Percentiles rank a stretch among this genome's conserved stretches.
Evolutionary conservation across 1,140 invertebrate genomes (phyloP).

Genomic region (Microplitis mediator): DNA sequence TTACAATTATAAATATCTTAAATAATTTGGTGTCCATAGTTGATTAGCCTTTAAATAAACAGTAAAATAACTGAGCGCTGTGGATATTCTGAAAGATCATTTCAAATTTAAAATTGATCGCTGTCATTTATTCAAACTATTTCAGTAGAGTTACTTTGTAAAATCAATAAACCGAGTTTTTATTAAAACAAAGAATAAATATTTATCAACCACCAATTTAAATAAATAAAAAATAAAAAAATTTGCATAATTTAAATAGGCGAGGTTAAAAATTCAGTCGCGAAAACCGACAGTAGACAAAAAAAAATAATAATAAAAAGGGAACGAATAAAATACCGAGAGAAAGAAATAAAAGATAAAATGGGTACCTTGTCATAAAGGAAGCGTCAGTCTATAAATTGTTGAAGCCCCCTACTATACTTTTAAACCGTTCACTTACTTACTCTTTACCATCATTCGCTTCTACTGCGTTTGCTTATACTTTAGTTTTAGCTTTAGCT

Average conservation of each 20-base stretch:
- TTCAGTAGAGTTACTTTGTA: too few species aligned
- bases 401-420: conserved; percentile 33
- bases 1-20: too few species aligned
- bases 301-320: background rate
- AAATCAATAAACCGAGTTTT: too few species aligned
- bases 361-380: conserved; percentile 52
- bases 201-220: too few species aligned
- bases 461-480: background rate
- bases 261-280: conserved; percentile 58
- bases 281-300: conserved; percentile 9
- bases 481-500: background rate
- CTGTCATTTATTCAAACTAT: too few species aligned
- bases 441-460: background rate
- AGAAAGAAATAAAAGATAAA: conserved; percentile 10
- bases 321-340: background rate
- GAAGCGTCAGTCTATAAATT: conserved; percentile 61
- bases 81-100: too few species aligned
- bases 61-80: too few species aligned
- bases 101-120: too few species aligned
- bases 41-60: too few species aligned
- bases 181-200: too few species aligned
- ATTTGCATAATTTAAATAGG: conserved; percentile 32
- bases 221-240: too few species aligned
- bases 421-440: conserved; percentile 15
- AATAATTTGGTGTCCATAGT: too few species aligned